A percentile compares a stretch with the other conserved stretches of the same genome.
Evolutionary conservation across 2,888 invertebrate genomes (phyloP).

Genomic region (Eristalis intricaria): DNA sequence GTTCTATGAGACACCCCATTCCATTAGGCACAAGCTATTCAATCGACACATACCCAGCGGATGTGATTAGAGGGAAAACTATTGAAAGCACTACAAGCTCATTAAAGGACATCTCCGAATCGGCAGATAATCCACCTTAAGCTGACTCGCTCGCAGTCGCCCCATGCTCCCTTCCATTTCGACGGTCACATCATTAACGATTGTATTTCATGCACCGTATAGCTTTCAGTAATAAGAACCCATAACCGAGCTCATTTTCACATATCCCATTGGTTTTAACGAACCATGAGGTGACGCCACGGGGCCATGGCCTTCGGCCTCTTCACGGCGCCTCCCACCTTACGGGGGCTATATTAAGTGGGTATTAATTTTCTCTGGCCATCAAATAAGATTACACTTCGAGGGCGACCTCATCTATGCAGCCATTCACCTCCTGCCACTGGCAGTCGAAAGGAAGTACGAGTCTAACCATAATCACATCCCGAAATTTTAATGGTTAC

Average conservation of each 20-base stretch:
- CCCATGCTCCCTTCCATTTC: background rate
- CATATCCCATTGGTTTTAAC: slow-evolving; percentile 63
- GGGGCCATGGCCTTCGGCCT: background rate
- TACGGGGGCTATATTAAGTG: slow-evolving; percentile 50
- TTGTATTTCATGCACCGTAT: slow-evolving; percentile 62
- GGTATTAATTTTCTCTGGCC: slow-evolving; percentile 63
- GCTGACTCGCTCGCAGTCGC: background rate
- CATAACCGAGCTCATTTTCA: slow-evolving; percentile 41
- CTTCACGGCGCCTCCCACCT: background rate
- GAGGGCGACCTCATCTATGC: slow-evolving; percentile 10
- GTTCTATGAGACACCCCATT: no score
- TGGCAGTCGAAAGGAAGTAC: background rate
- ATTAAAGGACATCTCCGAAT: background rate
- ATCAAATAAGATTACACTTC: slow-evolving; percentile 64
- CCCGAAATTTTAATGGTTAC: slow-evolving; percentile 59
- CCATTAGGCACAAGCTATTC: no score
- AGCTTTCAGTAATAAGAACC: slow-evolving; percentile 45
- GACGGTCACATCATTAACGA: slow-evolving; percentile 37
- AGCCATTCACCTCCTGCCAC: background rate
- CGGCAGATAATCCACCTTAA: background rate
- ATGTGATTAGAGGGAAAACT: no score
- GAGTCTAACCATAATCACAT: slow-evolving; percentile 53
- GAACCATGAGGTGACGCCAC: slow-evolving; percentile 5
- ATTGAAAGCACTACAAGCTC: no score
- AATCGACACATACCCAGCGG: no score